A percentile compares a stretch with the other conserved stretches of the same genome.
Conservation (phyloP, 2,113 vertebrate genomes). For the Laterallus jamaicensis region DNA sequence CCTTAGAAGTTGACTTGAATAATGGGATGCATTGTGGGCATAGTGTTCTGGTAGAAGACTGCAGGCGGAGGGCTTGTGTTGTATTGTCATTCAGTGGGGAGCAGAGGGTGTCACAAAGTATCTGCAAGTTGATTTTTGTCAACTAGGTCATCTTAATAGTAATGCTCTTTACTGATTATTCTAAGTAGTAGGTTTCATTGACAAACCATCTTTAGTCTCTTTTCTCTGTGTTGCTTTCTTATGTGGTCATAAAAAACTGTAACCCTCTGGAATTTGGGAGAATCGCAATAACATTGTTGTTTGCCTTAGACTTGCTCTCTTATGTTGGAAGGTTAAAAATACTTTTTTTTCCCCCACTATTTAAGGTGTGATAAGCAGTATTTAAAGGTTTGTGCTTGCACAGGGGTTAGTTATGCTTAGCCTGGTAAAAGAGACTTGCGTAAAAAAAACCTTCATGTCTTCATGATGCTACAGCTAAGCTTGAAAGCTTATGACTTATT, state of each 20-base stretch:
- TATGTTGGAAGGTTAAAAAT: not conserved
- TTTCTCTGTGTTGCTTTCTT: not conserved
- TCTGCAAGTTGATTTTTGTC: not conserved
- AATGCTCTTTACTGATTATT: not conserved
- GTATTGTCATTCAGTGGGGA: not conserved
- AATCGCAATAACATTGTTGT: not conserved
- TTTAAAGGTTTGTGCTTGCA: not conserved
- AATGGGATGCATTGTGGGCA: not conserved
- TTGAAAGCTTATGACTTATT: constrained; percentile 83
- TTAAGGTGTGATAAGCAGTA: not conserved
- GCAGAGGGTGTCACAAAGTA: not conserved
- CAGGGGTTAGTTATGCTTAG: constrained; percentile 37
- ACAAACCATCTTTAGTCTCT: not conserved
- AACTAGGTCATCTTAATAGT: not conserved
- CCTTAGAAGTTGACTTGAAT: not conserved
- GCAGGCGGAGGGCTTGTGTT: not conserved
- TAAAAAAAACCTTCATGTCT: constrained; percentile 73
- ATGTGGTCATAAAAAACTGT: not conserved
- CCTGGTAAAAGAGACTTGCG: constrained; percentile 56
- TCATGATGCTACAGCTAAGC: constrained; percentile 67
- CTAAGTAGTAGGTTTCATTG: not conserved
- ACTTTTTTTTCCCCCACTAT: not conserved
- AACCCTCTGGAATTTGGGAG: not conserved
- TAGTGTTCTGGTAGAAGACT: not conserved
- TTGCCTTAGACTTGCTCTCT: not conserved